These are phyloP conservation scores for Gavialis gangeticus DNA, from an alignment of 2,113 vertebrate genomes.

Conservation along the genomic window DNA sequence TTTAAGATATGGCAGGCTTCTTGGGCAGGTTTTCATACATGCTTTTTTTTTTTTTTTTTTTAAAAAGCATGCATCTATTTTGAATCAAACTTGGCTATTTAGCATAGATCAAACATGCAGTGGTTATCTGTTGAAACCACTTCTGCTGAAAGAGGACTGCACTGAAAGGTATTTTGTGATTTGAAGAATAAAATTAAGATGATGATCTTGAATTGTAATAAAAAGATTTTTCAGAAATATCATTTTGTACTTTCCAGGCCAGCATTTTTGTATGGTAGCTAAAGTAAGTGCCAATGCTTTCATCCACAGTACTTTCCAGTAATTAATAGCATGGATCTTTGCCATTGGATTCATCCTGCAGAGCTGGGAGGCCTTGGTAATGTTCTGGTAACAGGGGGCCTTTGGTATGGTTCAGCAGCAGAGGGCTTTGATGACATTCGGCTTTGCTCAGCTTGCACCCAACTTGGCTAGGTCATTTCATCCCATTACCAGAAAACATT, in stretches of 20 bases:
- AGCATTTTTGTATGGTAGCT: not conserved
- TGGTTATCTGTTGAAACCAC: not conserved
- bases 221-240: not conserved
- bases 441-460: no score
- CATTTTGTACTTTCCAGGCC: not conserved
- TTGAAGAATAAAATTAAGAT: not conserved
- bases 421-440: no score
- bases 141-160: not conserved
- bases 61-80: not conserved
- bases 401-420: no score
- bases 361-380: no score
- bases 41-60: not conserved
- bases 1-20: not conserved
- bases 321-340: not conserved
- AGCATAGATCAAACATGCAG: not conserved
- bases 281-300: not conserved
- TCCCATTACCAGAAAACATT: no score
- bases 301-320: not conserved
- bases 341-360: no score
- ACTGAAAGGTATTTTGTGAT: not conserved
- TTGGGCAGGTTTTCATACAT: not conserved
- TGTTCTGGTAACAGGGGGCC: no score
- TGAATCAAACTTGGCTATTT: not conserved
- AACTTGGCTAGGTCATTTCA: no score
- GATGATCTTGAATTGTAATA: not conserved